Conservation (phyloP, 2,888 invertebrate species). For the Trissolcus brochymenae region DNA sequence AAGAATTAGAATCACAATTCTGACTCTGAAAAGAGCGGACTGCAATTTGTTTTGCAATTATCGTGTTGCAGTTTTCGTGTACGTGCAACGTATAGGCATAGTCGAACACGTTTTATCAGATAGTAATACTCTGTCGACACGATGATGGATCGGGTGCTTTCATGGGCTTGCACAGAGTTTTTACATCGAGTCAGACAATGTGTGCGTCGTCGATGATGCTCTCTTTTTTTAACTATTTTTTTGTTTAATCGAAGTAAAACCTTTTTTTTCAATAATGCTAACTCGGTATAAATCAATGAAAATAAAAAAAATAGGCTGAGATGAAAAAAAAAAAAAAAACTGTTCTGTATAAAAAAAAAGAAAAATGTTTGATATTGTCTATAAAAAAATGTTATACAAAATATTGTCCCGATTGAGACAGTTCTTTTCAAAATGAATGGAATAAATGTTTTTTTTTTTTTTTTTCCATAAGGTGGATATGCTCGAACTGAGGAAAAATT, state of each 20-base stretch:
- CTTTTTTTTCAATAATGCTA: no score
- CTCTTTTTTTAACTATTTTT: neutral
- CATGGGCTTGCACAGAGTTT: constrained; percentile 63
- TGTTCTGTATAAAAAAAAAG: no score
- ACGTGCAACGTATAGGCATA: constrained; percentile 25
- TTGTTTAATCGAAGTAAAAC: neutral
- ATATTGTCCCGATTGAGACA: neutral
- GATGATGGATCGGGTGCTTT: constrained; percentile 72
- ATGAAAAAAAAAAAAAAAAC: no score
- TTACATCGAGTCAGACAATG: constrained; percentile 22
- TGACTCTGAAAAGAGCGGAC: neutral
- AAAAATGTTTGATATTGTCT: no score
- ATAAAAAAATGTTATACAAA: no score
- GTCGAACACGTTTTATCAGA: constrained; percentile 66
- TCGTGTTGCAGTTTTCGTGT: constrained; percentile 29
- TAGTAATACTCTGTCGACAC: constrained; percentile 71
- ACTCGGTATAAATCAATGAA: no score
- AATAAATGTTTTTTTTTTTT: constrained; percentile 3
- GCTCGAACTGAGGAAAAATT: neutral
- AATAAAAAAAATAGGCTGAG: no score
- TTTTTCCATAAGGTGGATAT: no score
- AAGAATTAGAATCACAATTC: constrained; percentile 50
- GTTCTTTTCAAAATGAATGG: neutral
- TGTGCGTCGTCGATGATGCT: no score
- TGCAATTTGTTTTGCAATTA: constrained; percentile 57